A percentile compares a stretch with the other conserved stretches of the same genome.
Evolutionary conservation across 2,797 vertebrate genomes (phyloP).

Genomic region (Neomorphus geoffroyi): DNA sequence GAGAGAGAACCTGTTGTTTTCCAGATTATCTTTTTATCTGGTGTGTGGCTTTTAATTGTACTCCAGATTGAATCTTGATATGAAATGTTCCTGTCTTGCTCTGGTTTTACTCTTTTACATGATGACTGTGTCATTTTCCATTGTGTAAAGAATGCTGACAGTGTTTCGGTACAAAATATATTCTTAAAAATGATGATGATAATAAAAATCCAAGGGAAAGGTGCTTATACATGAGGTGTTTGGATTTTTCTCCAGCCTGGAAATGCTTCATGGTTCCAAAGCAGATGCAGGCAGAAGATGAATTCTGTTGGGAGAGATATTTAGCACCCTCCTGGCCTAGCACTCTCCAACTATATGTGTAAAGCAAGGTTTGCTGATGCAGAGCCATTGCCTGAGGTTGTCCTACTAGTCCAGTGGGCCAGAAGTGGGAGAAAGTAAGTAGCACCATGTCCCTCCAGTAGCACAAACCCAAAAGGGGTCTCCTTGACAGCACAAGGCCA

Average conservation of each 20-base stretch:
- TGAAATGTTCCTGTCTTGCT: constrained; percentile 70
- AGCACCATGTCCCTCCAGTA: not conserved
- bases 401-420: not conserved
- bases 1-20: constrained; percentile 23
- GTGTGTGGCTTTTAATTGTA: constrained; percentile 70
- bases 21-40: constrained; percentile 22
- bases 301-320: not conserved
- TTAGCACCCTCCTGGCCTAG: not conserved
- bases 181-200: constrained; percentile 66
- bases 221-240: constrained; percentile 65
- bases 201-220: constrained; percentile 70
- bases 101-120: constrained; percentile 73
- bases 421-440: not conserved
- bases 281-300: not conserved
- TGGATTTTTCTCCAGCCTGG: constrained; percentile 63
- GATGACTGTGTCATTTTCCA: constrained; percentile 73
- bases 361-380: not conserved
- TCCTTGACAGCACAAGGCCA: not conserved
- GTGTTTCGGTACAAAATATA: constrained; percentile 79
- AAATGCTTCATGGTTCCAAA: not conserved
- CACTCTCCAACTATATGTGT: not conserved
- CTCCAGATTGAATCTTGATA: constrained; percentile 61
- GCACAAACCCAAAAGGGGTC: not conserved
- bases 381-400: not conserved
- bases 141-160: constrained; percentile 76